Percentiles rank a stretch among this genome's conserved stretches.
phyloP scores from a whole-genome alignment of 2,113 vertebrate genomes.

The Rhinolophus sinicus region DNA sequence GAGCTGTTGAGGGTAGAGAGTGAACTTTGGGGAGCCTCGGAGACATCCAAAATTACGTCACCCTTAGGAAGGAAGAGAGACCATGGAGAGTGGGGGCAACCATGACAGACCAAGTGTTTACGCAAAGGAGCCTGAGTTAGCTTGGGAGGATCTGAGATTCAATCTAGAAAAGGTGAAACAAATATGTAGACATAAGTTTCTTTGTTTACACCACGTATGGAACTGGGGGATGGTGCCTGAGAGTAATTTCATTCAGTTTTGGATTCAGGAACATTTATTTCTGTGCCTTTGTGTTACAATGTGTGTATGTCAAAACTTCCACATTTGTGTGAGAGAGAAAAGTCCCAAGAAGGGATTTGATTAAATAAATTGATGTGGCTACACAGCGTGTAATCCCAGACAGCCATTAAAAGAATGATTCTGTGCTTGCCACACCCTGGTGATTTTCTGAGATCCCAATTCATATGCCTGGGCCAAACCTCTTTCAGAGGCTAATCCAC shows the following conservation, averaged over 20 bases:
- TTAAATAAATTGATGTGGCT: neutral
- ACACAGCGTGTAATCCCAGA: neutral
- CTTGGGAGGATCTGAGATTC: neutral
- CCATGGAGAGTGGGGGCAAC: neutral
- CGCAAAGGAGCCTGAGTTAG: neutral
- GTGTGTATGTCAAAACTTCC: neutral
- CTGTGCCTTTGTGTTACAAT: neutral
- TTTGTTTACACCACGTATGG: neutral
- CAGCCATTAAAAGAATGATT: neutral
- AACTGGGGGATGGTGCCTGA: neutral
- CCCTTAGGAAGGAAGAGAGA: neutral
- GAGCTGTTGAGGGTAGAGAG: neutral
- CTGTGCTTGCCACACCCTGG: neutral
- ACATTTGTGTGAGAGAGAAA: neutral
- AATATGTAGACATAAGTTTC: neutral
- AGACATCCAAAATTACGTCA: neutral
- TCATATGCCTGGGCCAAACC: too few relatives aligned
- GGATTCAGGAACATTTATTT: neutral
- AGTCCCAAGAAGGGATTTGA: neutral
- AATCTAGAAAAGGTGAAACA: neutral
- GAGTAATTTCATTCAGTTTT: neutral
- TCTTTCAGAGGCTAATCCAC: too few relatives aligned
- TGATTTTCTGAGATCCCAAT: too few relatives aligned
- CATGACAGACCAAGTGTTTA: neutral
- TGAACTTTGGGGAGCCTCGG: neutral